Evolutionary conservation across 1,140 invertebrate species (phyloP), one percentile per base, ranked within the genome.

Genomic region (Tetramorium alpestre): DNA sequence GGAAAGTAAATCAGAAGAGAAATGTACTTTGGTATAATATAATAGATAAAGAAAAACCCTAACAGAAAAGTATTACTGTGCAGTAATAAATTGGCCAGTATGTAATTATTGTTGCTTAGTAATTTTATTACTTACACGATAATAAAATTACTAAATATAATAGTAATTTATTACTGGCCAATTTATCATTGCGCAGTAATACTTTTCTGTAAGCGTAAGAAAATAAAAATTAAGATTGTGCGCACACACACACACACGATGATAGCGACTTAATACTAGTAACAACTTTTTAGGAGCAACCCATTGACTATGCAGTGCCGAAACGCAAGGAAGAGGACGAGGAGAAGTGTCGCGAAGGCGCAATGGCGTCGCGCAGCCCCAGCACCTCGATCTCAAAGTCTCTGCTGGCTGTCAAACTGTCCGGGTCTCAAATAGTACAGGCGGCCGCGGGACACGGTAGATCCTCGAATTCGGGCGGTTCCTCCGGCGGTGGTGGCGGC

Each of bases 251-350:
- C 28, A 33, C 28, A 33, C 28, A 44, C 4, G 18, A 49, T 22
- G 11, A 18, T 13, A 28, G 1, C 1, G n/a, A 54, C 3, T 5
- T 25, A 18, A 81, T 25, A 41, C 38, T 38, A 16, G 25, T 25
- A 18, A 41, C n/a, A 28, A 58, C 60, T 84, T 22, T 97, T 22
- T 97, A 98, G 95, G 98, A 98, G 65, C 97, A 98, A 88, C 98
- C 98, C 0, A 98, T 98, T 73, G 97, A 98, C 92, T 98, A 98
- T 94, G 98, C 97, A 89, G 97, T 98, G 80, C 98, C 98, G 22
- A 98, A 84, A 13, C 96, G 97, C 78, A 96, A 96, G 86, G 96
- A 97, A 28, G 96, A 97, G 87, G 96, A 97, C 92, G 97, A 97
- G 76, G 96, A 96, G 44, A 95, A 96, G 85, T 93, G 96, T 93